Base-by-base conservation (phyloP, 2,888 invertebrate species). In the Drosophila helvetica region DNA sequence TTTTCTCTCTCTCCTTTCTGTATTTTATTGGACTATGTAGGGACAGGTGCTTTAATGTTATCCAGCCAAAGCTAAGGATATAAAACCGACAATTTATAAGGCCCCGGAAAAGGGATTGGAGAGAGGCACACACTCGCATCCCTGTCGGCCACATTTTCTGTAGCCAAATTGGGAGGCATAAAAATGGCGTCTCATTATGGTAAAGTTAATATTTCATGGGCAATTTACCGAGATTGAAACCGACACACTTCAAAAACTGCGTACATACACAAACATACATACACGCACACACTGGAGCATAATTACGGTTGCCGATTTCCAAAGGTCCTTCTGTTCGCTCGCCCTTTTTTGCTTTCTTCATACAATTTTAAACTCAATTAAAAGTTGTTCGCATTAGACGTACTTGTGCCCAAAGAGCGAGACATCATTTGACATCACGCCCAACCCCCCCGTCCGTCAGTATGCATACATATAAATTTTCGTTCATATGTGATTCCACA, bases 301-400 rank as follows among this genome's bases (percentile, higher is more conserved):
- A 69, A 65, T 65, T 65, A 65, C 69, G 69, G 69, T 55, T 69
- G 65, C 64, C 63, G 50, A 45, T 63, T 64, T 38, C 53, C 64
- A 43, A 48, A 63, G 48, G 55, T 51, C 65, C 54, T 66, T 58
- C 58, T 25, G 25, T 64, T 55, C 53, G 68, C 57, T 47, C 61
- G 27, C 8, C 27, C 27, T 27, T 27, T 69, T 63, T 84, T 62
- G 47, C 61, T 69, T 63, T 84, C 76, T 80, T 89, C 65, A 75
- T 89, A 80, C 84, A 90, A 90, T 87, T 89, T 90, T 89, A 90
- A 89, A 89, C 90, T 90, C 89, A 89, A 89, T 89, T 89, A 90
- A 90, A 89, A 89, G 86, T 89, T 70, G 86, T 75, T 76, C 78
- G 86, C 76, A 82, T 88, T 88, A 89, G 80, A 78, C 82, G 80